These are phyloP conservation scores for Plemyria rubiginata DNA, from an alignment of 2,888 invertebrate genomes.

Conservation along the genomic window DNA sequence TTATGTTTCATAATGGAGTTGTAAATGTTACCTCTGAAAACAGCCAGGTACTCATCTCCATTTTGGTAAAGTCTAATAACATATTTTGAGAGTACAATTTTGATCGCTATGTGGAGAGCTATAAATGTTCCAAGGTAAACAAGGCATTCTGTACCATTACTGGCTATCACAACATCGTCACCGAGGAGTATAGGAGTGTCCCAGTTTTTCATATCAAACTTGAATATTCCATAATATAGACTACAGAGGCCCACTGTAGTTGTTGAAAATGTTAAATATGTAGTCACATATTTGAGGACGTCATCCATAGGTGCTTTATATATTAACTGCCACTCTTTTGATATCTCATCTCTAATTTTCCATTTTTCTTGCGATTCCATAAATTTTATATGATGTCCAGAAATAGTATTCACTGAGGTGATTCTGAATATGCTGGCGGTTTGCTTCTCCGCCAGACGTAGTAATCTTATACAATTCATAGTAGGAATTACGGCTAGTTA, in stretches of 20 bases:
- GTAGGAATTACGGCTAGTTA: background rate
- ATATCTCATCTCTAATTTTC: conserved; percentile 65
- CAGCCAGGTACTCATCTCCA: conserved; percentile 73
- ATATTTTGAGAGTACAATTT: conserved; percentile 70
- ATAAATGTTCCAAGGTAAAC: conserved; percentile 69
- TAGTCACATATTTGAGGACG: conserved; percentile 58
- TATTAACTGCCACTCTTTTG: conserved; percentile 69
- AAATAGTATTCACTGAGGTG: conserved; percentile 50
- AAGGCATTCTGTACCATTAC: conserved; percentile 64
- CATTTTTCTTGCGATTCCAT: conserved; percentile 66
- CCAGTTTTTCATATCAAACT: conserved; percentile 58
- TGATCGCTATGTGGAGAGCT: conserved; percentile 64
- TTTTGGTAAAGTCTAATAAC: conserved; percentile 72
- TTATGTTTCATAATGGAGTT: conserved; percentile 65
- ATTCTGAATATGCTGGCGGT: conserved; percentile 47
- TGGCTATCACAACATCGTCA: conserved; percentile 68
- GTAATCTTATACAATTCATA: conserved; percentile 63
- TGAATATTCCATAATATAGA: conserved; percentile 64
- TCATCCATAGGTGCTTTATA: conserved; percentile 77
- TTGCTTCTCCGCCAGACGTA: conserved; percentile 49
- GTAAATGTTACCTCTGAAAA: conserved; percentile 67
- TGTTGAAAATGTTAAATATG: conserved; percentile 68
- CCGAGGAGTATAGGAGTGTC: conserved; percentile 65
- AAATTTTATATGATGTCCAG: conserved; percentile 66
- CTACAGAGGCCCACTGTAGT: conserved; percentile 49